Conservation (phyloP, 1,140 invertebrate species). For the Rhopalosiphum maidis region DNA sequence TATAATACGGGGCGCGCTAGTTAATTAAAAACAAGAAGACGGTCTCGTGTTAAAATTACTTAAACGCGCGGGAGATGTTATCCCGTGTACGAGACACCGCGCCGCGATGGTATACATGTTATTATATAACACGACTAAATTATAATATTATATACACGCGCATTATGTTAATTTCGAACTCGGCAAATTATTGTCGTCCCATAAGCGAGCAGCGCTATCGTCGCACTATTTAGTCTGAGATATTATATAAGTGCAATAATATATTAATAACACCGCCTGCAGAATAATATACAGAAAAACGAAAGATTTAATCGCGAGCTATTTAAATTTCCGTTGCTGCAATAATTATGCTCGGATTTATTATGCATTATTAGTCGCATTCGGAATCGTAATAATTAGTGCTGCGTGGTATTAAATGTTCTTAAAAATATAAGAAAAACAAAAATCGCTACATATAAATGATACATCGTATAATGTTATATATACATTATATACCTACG, state of each 20-base stretch:
- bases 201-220: background rate
- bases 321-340: background rate
- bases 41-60: background rate
- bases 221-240: background rate
- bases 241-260: too few relatives aligned
- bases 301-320: background rate
- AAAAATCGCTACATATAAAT: too few relatives aligned
- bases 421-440: too few relatives aligned
- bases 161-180: background rate
- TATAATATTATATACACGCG: background rate
- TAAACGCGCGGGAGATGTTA: constrained; percentile 3
- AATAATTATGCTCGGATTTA: background rate
- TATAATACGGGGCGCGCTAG: background rate
- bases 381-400: too few relatives aligned
- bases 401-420: too few relatives aligned
- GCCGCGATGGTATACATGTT: background rate
- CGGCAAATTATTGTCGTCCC: background rate
- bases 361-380: background rate
- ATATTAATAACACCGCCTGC: background rate
- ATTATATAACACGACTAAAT: background rate
- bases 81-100: background rate
- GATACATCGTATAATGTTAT: too few relatives aligned
- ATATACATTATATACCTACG: too few relatives aligned
- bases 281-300: background rate
- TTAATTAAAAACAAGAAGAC: constrained; percentile 12